Evolutionary conservation across 2,888 invertebrate species (phyloP).

Genomic region (Palloptera scutellata): DNA sequence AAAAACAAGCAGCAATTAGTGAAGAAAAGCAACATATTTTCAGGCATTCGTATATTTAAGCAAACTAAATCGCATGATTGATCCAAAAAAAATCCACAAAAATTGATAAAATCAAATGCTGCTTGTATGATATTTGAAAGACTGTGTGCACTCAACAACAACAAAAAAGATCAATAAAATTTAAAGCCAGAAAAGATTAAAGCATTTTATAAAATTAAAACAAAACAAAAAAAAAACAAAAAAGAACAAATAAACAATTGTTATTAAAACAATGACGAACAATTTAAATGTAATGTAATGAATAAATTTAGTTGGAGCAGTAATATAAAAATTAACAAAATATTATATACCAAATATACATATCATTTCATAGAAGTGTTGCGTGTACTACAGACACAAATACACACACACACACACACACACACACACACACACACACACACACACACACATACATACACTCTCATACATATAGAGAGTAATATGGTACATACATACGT

Average conservation of each 20-base stretch:
- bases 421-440: conserved; percentile 5
- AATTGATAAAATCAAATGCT: conserved; percentile 2
- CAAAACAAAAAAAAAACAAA: neutral
- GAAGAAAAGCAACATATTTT: no score
- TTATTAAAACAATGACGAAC: conserved; percentile 14
- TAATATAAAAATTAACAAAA: no score
- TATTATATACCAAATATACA: neutral
- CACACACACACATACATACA: neutral
- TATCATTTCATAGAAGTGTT: neutral
- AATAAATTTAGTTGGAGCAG: no score
- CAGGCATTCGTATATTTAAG: no score
- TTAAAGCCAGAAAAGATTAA: neutral
- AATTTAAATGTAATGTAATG: conserved; percentile 6
- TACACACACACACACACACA: conserved; percentile 6
- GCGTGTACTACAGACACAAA: neutral
- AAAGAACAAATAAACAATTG: neutral
- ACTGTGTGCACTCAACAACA: conserved; percentile 24
- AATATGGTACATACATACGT: neutral
- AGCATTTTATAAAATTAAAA: neutral
- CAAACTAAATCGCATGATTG: no score
- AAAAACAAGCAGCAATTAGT: no score
- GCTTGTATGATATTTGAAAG: conserved; percentile 24
- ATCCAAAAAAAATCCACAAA: no score
- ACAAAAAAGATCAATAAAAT: neutral
- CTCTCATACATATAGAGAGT: neutral